Conservation (phyloP, 2,113 vertebrate species). For the Brachyhypopomus gauderio region DNA sequence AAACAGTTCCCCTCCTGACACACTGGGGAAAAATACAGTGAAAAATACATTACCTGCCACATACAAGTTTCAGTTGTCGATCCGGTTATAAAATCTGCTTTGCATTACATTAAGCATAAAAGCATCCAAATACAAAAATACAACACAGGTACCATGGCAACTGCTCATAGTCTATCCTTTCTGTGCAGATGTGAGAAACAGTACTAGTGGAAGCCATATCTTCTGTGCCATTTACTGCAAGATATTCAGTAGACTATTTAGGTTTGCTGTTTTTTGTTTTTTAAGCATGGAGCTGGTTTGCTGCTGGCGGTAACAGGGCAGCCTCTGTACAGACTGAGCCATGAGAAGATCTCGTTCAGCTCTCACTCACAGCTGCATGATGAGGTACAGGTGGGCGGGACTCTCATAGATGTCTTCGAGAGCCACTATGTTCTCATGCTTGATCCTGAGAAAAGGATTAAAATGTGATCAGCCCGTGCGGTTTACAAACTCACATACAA, state of each 20-base stretch:
- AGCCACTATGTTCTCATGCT: slow-evolving; percentile 98
- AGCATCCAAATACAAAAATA: neutral
- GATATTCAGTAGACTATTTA: neutral
- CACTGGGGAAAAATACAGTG: slow-evolving; percentile 70
- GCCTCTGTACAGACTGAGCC: neutral
- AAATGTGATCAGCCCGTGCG: slow-evolving; percentile 26
- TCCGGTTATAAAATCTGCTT: slow-evolving; percentile 4
- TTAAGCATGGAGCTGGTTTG: slow-evolving; percentile 1
- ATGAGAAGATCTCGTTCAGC: neutral
- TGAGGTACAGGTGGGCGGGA: slow-evolving; percentile 92
- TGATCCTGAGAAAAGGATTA: slow-evolving; percentile 81
- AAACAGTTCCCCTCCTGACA: slow-evolving; percentile 97
- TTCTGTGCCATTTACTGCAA: neutral
- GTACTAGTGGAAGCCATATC: neutral
- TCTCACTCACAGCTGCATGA: slow-evolving; percentile 97
- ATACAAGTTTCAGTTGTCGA: neutral
- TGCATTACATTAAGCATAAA: neutral
- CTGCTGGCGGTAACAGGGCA: neutral
- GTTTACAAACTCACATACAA: neutral
- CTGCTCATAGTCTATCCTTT: neutral
- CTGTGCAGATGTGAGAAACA: too few species aligned
- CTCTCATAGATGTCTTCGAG: slow-evolving; percentile 99
- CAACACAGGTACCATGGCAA: neutral
- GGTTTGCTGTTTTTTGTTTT: neutral
- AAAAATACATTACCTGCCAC: neutral